phyloP scores from a whole-genome alignment of 2,888 invertebrate genomes.

The Eristalis tenax region DNA sequence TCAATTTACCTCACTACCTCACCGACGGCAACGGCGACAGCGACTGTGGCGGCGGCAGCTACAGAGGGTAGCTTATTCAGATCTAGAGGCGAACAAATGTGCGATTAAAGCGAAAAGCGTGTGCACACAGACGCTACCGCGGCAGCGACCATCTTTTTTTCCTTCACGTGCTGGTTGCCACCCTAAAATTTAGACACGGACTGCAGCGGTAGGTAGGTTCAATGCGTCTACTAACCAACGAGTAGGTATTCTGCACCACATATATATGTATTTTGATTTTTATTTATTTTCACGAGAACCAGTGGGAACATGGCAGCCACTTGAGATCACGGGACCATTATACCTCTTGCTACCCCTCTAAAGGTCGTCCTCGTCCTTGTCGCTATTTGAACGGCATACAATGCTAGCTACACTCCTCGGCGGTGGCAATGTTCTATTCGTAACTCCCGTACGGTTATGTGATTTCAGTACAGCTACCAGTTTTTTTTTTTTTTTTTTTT shows the following conservation, averaged over 20 bases:
- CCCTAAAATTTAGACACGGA: slow-evolving; percentile 41
- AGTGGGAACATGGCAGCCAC: slow-evolving; percentile 59
- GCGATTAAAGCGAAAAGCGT: slow-evolving; percentile 48
- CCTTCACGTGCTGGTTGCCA: slow-evolving; percentile 6
- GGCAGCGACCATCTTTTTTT: slow-evolving; percentile 51
- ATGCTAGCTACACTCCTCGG: slow-evolving; percentile 26
- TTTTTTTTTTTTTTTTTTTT: too few species aligned
- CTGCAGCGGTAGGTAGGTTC: slow-evolving; percentile 43
- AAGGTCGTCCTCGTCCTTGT: slow-evolving; percentile 33
- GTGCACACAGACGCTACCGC: slow-evolving; percentile 19
- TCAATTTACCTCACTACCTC: slow-evolving; percentile 13
- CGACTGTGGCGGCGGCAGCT: background rate
- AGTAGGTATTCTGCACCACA: background rate
- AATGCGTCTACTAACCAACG: slow-evolving; percentile 9
- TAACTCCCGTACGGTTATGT: background rate
- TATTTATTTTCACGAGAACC: slow-evolving; percentile 48
- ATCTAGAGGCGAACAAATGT: background rate
- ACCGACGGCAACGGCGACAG: background rate
- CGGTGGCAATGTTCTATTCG: slow-evolving; percentile 22
- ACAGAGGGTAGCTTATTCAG: background rate
- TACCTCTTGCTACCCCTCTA: slow-evolving; percentile 16
- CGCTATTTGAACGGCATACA: slow-evolving; percentile 34
- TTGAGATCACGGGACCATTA: slow-evolving; percentile 56
- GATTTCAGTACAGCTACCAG: slow-evolving; percentile 31
- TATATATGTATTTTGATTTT: slow-evolving; percentile 28